These are phyloP conservation scores for Cryptus viduatorius DNA, from an alignment of 2,888 invertebrate genomes.

Conservation along the genomic window DNA sequence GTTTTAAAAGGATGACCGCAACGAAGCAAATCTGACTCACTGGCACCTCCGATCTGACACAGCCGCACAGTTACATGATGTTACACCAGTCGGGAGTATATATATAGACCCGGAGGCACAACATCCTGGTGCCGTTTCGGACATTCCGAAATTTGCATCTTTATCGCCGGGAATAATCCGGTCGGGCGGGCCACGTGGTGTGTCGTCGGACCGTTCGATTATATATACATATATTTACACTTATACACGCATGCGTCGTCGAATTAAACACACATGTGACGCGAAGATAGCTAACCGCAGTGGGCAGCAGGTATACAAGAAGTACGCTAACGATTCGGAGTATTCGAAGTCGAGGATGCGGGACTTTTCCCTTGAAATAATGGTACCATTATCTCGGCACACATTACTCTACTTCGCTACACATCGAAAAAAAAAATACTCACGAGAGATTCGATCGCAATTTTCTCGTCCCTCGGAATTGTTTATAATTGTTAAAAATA, in stretches of 20 bases:
- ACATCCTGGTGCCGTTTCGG: constrained; percentile 66
- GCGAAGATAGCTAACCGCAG: constrained; percentile 8
- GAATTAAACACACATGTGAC: neutral
- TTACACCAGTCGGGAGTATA: constrained; percentile 17
- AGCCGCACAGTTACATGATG: neutral
- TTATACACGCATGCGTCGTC: constrained; percentile 7
- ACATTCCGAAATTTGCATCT: constrained; percentile 69
- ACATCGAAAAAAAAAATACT: neutral
- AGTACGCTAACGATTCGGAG: constrained; percentile 15
- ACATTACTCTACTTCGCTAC: constrained; percentile 1
- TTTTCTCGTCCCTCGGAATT: neutral
- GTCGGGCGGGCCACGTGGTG: constrained; percentile 26
- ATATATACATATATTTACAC: constrained; percentile 1
- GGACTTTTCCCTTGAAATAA: neutral
- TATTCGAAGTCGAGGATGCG: constrained; percentile 1
- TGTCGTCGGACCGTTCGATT: constrained; percentile 22
- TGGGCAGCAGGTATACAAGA: neutral
- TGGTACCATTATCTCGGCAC: neutral
- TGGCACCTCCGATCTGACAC: constrained; percentile 1
- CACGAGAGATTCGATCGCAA: neutral
- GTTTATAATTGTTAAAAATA: constrained; percentile 3
- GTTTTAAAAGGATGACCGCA: constrained; percentile 32
- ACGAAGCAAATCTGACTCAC: constrained; percentile 25
- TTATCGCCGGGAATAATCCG: constrained; percentile 64
- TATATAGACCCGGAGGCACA: constrained; percentile 24